Conservation (phyloP, 2,797 vertebrate genomes). For the Linurgus olivaceus region DNA sequence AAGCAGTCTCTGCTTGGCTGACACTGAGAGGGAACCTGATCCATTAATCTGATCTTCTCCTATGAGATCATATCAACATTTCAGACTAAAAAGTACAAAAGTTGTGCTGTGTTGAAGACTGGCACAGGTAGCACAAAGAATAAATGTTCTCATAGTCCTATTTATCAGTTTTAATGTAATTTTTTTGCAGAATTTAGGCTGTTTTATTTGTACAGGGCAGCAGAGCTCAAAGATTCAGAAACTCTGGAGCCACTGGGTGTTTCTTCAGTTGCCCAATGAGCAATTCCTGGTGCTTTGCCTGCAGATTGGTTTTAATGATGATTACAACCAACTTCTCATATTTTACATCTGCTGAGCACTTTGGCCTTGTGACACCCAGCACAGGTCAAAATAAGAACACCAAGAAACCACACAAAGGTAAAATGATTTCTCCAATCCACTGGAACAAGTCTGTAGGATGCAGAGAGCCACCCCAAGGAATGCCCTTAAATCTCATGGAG, state of each 20-base stretch:
- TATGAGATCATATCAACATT: neutral
- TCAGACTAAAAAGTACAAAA: neutral
- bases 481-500: neutral
- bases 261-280: neutral
- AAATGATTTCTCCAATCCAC: neutral
- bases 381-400: neutral
- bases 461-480: neutral
- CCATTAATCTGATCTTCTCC: neutral
- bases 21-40: neutral
- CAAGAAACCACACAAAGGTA: neutral
- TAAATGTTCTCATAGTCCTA: neutral
- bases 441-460: neutral
- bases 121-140: neutral
- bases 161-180: neutral
- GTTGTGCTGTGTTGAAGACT: neutral
- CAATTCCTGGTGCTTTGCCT: neutral
- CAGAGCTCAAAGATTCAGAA: neutral
- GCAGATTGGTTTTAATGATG: neutral
- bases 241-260: neutral
- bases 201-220: neutral
- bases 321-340: neutral
- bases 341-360: neutral
- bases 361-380: neutral
- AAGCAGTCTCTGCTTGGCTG: neutral
- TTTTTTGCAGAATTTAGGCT: neutral